phyloP scores from a whole-genome alignment of 2,113 vertebrate genomes.

The Tylochromis polylepis region DNA sequence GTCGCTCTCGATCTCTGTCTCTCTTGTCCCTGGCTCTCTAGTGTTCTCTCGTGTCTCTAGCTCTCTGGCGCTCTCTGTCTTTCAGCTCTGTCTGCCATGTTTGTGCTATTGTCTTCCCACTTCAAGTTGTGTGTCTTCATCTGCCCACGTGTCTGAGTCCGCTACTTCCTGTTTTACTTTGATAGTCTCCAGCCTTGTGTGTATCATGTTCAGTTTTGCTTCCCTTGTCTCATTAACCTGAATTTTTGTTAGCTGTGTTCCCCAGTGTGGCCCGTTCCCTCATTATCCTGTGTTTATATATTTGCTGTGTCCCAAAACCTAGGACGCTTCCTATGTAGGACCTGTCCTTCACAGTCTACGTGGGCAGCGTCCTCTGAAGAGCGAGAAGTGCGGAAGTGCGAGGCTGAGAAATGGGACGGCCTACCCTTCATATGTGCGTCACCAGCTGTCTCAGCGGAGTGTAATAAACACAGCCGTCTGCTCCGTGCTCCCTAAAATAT shows the following conservation, averaged over 20 bases:
- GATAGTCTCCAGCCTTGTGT: neutral
- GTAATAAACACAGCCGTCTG: too few relatives aligned
- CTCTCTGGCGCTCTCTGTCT: neutral
- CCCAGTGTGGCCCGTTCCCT: neutral
- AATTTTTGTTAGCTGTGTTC: neutral
- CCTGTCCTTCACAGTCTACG: too few relatives aligned
- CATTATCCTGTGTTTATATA: rapidly evolving
- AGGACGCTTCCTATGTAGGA: too few relatives aligned
- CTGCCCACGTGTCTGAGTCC: neutral
- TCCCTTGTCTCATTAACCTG: neutral
- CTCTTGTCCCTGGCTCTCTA: neutral
- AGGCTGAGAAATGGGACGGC: too few relatives aligned
- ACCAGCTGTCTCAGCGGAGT: too few relatives aligned
- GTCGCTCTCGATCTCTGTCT: neutral
- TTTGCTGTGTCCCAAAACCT: too few relatives aligned
- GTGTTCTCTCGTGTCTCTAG: neutral
- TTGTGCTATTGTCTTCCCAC: neutral
- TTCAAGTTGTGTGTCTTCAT: neutral
- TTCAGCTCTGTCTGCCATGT: neutral
- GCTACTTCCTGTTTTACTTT: neutral
- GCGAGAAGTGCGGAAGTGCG: too few relatives aligned
- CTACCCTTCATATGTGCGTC: too few relatives aligned
- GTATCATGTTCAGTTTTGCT: neutral
- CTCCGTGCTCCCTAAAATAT: too few relatives aligned
- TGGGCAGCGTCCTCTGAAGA: too few relatives aligned